phyloP scores from a whole-genome alignment of 2,888 invertebrate species.

The Eulithis prunata region DNA sequence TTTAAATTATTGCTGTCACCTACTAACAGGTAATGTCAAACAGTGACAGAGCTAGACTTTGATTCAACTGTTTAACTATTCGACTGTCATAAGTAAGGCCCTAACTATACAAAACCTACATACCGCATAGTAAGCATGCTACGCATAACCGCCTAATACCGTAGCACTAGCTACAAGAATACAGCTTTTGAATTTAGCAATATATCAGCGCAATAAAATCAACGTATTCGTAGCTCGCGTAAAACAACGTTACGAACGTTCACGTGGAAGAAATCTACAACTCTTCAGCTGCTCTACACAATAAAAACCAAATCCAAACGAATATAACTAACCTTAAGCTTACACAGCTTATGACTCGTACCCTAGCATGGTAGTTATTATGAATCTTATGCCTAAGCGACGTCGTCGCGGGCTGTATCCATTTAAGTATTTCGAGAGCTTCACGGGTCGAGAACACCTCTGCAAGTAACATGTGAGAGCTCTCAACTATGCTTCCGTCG shows the following conservation, averaged over 20 bases:
- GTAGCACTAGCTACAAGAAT: slow-evolving; percentile 28
- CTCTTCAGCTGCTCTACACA: slow-evolving; percentile 16
- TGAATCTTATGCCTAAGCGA: slow-evolving; percentile 1
- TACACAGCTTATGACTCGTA: too few relatives aligned
- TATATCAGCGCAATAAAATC: slow-evolving; percentile 24
- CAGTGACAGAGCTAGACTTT: too few relatives aligned
- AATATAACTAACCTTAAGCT: too few relatives aligned
- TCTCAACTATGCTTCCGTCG: slow-evolving; percentile 61
- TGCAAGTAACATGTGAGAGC: slow-evolving; percentile 55
- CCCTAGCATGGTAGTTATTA: neutral
- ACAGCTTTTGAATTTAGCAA: slow-evolving; percentile 25
- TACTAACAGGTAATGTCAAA: too few relatives aligned
- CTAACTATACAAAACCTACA: neutral
- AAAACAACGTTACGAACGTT: slow-evolving; percentile 14
- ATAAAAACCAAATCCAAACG: slow-evolving; percentile 15
- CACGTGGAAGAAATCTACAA: slow-evolving; percentile 24
- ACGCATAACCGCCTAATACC: neutral
- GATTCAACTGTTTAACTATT: too few relatives aligned
- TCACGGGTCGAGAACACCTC: slow-evolving; percentile 38
- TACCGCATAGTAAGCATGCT: neutral
- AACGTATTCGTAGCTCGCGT: slow-evolving; percentile 27
- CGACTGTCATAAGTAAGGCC: too few relatives aligned
- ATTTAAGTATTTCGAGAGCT: slow-evolving; percentile 28
- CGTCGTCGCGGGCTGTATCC: neutral
- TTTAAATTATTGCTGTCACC: too few relatives aligned